These are phyloP conservation scores for Gymnorhina tibicen DNA, from an alignment of 2,113 vertebrate genomes.

Conservation along the genomic window DNA sequence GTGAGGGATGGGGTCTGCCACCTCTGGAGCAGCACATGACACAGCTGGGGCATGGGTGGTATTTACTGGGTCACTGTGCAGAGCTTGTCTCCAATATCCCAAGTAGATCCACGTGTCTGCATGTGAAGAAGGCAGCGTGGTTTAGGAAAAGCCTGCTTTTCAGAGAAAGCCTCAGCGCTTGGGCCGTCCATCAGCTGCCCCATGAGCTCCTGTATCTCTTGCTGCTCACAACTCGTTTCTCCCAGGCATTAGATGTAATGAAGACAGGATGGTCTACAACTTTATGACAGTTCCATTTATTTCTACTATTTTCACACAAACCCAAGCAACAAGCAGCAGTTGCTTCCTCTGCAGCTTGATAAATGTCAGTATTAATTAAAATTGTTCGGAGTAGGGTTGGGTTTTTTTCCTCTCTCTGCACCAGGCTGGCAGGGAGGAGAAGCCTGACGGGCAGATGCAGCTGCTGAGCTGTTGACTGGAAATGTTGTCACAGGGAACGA, in stretches of 20 bases:
- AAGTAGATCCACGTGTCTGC: fast-evolving
- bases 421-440: conserved; percentile 34
- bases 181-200: not conserved
- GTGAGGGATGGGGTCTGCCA: not conserved
- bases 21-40: not conserved
- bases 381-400: not conserved
- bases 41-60: not conserved
- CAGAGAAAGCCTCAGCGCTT: not conserved
- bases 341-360: conserved; percentile 58
- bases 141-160: not conserved
- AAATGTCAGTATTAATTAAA: conserved; percentile 71
- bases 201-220: not conserved
- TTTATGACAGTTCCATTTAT: conserved; percentile 64
- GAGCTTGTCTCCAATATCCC: not conserved
- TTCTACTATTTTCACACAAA: conserved; percentile 53
- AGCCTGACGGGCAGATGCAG: conserved; percentile 41
- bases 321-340: conserved; percentile 44
- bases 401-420: not conserved
- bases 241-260: conserved; percentile 20
- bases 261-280: conserved; percentile 42
- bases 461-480: conserved; percentile 56
- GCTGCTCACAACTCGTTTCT: conserved; percentile 21
- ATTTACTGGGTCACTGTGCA: not conserved
- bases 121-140: not conserved
- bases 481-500: not conserved